Base-by-base conservation (phyloP, 64 coral and sea anemone genomes). In the Pachyseris speciosa region DNA sequence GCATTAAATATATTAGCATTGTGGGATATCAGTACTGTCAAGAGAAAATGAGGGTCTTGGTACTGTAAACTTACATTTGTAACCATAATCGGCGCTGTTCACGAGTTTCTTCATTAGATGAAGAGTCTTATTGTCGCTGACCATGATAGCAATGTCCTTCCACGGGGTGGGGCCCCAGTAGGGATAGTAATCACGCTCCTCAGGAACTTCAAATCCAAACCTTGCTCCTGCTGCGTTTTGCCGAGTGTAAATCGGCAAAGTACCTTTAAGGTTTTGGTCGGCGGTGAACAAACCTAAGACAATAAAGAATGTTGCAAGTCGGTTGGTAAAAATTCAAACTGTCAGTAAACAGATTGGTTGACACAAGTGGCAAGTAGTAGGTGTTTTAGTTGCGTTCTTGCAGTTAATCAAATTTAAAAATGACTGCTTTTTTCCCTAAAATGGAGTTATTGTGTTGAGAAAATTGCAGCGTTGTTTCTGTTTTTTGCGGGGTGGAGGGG, bases 121-220 rank as follows among this genome's bases (percentile, higher is more conserved):
- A 0, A 22, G 2, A 2, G 83, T 86, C 28, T 72, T 57, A 1
- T 86, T 10, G 34, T 86, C 27, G 17, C 63, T 86, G 32, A 67
- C 64, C 83, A 86, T 34, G 3, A 69, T 49, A 9, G 83, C 83
- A 20, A 67, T 72, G 61, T 69, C 92, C 85, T 74, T 94, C 92
- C 92, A 94, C 12, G 92, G 92, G 26, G 92, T 88, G 7, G 92
- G 92, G 25, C 86, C 83, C 92, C 92, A 94, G 28, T 94, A 89
- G 4, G 92, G 92, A 65, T 88, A 94, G 43, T 94, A 94, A 78
- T 94, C 92, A 37, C 85, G 75, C 38, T 94, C 92, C 78, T 94
- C 92, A 5, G 92, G 92, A 7, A 85, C 85, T 30, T 94, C 92
- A 9, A 57, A 83, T 49, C 92, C 92, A 26, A 75, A 75, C 24